phyloP scores from a whole-genome alignment of 2,888 invertebrate genomes.

The Cheilosia vernalis region DNA sequence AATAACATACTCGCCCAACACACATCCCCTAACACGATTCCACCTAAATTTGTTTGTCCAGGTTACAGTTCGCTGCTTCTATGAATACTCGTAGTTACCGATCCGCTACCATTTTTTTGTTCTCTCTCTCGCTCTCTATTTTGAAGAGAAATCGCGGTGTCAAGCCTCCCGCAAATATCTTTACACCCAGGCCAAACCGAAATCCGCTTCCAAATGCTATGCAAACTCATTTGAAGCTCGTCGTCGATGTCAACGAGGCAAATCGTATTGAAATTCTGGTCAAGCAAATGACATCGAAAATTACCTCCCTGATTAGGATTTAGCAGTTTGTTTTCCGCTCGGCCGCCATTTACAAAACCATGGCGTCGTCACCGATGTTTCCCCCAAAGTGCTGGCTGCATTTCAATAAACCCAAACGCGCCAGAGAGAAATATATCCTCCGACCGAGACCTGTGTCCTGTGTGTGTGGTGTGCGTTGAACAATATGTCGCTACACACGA shows the following conservation, averaged over 20 bases:
- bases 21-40: not conserved
- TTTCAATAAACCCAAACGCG: constrained; percentile 60
- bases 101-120: not conserved
- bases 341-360: constrained; percentile 66
- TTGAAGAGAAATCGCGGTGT: constrained; percentile 6
- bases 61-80: constrained; percentile 30
- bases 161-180: constrained; percentile 42
- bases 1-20: too few relatives aligned
- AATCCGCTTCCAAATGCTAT: constrained; percentile 44
- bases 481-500: constrained; percentile 55
- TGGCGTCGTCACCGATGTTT: constrained; percentile 63
- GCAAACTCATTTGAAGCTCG: constrained; percentile 44
- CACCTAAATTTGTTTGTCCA: constrained; percentile 26
- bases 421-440: not conserved
- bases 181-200: constrained; percentile 46
- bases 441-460: not conserved
- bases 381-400: constrained; percentile 45
- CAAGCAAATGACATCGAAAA: constrained; percentile 74
- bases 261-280: constrained; percentile 75
- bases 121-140: not conserved
- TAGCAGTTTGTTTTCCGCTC: constrained; percentile 74
- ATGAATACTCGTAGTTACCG: constrained; percentile 30
- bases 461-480: constrained; percentile 27
- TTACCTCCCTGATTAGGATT: constrained; percentile 75
- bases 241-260: constrained; percentile 69